These are phyloP conservation scores for Acromyrmex charruanus DNA, from an alignment of 1,140 invertebrate genomes.

Conservation along the genomic window DNA sequence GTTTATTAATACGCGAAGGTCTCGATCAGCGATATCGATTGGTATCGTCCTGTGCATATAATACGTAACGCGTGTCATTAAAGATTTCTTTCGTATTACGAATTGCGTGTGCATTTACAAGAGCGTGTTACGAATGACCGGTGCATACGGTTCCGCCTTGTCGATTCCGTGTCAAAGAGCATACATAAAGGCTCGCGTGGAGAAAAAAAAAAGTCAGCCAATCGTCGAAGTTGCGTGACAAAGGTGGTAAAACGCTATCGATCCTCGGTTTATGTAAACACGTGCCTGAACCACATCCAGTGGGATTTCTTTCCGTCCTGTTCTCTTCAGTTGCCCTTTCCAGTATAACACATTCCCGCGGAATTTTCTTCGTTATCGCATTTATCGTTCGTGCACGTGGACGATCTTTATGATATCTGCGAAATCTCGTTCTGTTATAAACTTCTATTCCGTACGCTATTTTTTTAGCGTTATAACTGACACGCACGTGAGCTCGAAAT, in stretches of 20 bases:
- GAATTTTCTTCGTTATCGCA: slow-evolving; percentile 21
- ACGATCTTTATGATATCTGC: slow-evolving; percentile 17
- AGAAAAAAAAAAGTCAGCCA: slow-evolving; percentile 37
- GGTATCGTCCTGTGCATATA: neutral
- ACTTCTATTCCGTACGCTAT: neutral
- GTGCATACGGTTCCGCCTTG: slow-evolving; percentile 44
- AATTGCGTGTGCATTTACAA: neutral
- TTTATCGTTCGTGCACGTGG: neutral
- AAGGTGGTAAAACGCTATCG: slow-evolving; percentile 62
- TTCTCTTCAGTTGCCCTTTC: neutral
- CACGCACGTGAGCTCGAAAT: slow-evolving; percentile 3
- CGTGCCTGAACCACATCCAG: slow-evolving; percentile 5
- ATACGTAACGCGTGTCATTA: slow-evolving; percentile 33
- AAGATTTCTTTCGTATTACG: slow-evolving; percentile 18
- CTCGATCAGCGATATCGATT: slow-evolving; percentile 22
- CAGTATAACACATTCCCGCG: neutral
- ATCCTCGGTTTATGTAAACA: slow-evolving; percentile 55
- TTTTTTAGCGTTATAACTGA: neutral
- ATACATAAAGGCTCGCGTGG: slow-evolving; percentile 7
- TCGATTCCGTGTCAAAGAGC: slow-evolving; percentile 31
- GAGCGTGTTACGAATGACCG: neutral
- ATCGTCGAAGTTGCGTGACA: slow-evolving; percentile 69
- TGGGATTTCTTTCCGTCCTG: neutral
- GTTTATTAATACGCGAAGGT: neutral
- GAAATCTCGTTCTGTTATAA: neutral